phyloP scores from a whole-genome alignment of 2,888 invertebrate genomes.

The Leptopilina myrica region DNA sequence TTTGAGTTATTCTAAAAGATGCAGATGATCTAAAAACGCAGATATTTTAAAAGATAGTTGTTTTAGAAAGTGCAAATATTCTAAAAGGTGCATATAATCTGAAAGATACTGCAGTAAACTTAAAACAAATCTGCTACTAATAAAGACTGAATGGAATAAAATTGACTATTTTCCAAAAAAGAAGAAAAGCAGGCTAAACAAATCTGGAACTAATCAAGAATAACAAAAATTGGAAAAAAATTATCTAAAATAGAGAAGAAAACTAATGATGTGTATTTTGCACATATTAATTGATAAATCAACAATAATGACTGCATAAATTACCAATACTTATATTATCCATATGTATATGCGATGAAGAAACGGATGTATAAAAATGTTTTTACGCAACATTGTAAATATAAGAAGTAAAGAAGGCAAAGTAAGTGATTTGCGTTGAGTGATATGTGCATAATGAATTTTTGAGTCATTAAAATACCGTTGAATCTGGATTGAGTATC shows the following conservation, averaged over 20 bases:
- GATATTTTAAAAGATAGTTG: too few species aligned
- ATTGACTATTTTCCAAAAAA: neutral
- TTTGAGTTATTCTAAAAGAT: too few species aligned
- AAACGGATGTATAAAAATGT: constrained; percentile 17
- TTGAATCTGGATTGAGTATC: constrained; percentile 3
- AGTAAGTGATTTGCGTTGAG: constrained; percentile 24
- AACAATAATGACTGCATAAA: constrained; percentile 12
- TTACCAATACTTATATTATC: neutral
- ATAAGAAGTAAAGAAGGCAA: neutral
- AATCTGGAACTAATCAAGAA: too few species aligned
- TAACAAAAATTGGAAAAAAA: too few species aligned
- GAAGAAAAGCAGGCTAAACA: too few species aligned
- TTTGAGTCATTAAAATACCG: constrained; percentile 31
- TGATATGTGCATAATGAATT: constrained; percentile 19
- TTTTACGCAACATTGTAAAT: constrained; percentile 1
- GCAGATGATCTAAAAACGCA: too few species aligned
- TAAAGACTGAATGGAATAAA: too few species aligned
- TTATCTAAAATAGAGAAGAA: neutral
- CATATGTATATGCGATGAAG: too few species aligned
- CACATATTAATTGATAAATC: constrained; percentile 4
- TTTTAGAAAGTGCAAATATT: too few species aligned
- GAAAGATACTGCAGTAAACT: too few species aligned
- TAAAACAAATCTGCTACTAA: too few species aligned
- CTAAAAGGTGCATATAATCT: too few species aligned
- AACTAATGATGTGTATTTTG: neutral